Base-by-base conservation (phyloP, 2,888 invertebrate genomes). In the Marasmarcha lunaedactyla region DNA sequence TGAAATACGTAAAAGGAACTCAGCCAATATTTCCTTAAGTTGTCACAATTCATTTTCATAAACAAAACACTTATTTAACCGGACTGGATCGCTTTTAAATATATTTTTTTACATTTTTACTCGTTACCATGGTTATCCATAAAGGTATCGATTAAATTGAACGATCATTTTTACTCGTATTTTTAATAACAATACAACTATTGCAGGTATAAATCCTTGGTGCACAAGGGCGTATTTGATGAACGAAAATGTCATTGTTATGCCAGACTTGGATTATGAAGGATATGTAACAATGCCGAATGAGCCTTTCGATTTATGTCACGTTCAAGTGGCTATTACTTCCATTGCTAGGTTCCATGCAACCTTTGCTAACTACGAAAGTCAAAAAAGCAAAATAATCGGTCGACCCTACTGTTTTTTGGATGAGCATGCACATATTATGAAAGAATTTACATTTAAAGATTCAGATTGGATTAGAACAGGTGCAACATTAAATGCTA, bases 271-370 rank as follows among this genome's bases (percentile, higher is more conserved):
- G 11, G 43, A 57, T 0, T 37, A 45, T 1, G 50, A 59, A n/a
- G 78, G 79, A 1, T 81, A 71, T 49, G 37, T 51, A 2, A 42
- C 55, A 0, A 46, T 51, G 2, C 51, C 59, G 0, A 40, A 52
- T 10, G 46, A 63, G 9, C 55, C 56, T 4, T 47, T 74, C 3
- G 70, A 72, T 42, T 42, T 59, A 10, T 48, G 54, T 15, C 77
- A 79, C 42, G 49, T 54, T 3, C 37, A 63, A 33, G 37, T 64
- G 2, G 46, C 63, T 0, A 44, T 50, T 1, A 48, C 59, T 0
- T 48, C 73, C 1, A 14, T 76, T 2, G 79, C 78, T 1, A 62
- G 65, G 10, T 76, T 71, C 46, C 79, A 81, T 50, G 78, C 79
- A 0, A 59, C 66, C 1, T 63, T 61, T 46, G 59, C 67, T 13